phyloP scores from a whole-genome alignment of 2,888 invertebrate genomes.

The Papilio demoleus region DNA sequence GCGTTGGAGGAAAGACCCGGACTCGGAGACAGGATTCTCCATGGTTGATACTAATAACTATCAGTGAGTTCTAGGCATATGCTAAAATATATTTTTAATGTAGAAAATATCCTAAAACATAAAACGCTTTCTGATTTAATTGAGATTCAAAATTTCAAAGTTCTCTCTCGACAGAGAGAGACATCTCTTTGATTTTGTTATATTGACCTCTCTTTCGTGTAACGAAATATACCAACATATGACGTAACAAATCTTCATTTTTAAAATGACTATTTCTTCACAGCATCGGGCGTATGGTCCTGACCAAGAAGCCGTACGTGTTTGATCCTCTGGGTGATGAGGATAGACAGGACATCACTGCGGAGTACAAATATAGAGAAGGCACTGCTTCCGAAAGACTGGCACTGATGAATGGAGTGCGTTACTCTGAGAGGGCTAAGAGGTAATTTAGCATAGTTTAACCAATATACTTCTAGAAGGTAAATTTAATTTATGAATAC shows the following conservation, averaged over 20 bases:
- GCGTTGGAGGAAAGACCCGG: constrained; percentile 88
- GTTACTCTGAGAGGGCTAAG: constrained; percentile 86
- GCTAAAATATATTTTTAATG: no score
- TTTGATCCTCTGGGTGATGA: constrained; percentile 88
- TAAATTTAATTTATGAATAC: no score
- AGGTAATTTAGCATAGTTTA: constrained; percentile 60
- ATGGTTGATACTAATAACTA: constrained; percentile 89
- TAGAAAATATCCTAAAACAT: no score
- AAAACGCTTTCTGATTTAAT: no score
- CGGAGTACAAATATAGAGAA: constrained; percentile 88
- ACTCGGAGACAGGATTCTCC: constrained; percentile 85
- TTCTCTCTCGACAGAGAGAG: no score
- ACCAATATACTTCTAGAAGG: no score
- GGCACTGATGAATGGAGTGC: constrained; percentile 89
- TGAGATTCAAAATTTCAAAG: no score
- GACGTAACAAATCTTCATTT: no score
- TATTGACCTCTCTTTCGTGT: background rate
- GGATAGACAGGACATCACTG: constrained; percentile 88
- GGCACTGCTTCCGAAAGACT: constrained; percentile 89
- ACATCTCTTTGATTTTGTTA: background rate
- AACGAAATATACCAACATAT: background rate
- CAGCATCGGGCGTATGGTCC: constrained; percentile 89
- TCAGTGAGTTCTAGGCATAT: constrained; percentile 81
- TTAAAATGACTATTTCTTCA: constrained; percentile 41
- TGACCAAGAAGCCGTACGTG: constrained; percentile 89